These are phyloP conservation scores for Tipula helvola DNA, from an alignment of 2,888 invertebrate species.

Conservation along the genomic window DNA sequence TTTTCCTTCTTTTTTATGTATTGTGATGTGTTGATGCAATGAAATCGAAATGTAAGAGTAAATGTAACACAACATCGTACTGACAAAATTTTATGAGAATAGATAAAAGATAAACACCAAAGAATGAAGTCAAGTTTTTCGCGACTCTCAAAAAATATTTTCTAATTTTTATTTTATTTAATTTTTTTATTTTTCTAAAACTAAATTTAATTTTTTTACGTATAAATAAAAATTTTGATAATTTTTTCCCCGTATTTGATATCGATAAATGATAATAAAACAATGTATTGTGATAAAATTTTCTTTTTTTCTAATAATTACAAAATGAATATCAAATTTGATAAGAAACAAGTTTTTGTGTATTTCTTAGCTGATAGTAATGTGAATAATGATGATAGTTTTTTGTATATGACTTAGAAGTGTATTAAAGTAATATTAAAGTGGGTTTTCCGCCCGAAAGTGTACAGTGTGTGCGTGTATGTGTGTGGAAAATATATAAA, in stretches of 20 bases:
- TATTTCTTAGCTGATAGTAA: background rate
- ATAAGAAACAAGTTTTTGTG: background rate
- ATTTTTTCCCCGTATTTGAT: background rate
- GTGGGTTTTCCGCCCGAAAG: background rate
- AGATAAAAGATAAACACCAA: slow-evolving; percentile 11
- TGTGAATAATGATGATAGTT: background rate
- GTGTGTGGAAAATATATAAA: background rate
- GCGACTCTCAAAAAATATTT: background rate
- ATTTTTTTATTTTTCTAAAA: background rate
- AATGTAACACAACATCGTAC: background rate
- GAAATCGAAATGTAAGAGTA: background rate
- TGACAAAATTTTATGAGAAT: background rate
- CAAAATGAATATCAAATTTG: background rate
- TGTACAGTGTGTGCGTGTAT: background rate
- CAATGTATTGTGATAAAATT: background rate
- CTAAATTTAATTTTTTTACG: background rate
- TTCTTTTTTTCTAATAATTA: background rate
- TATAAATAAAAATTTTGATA: background rate
- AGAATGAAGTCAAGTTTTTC: slow-evolving; percentile 6
- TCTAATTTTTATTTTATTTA: background rate
- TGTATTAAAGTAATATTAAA: background rate
- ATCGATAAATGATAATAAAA: background rate
- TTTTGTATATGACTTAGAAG: background rate
- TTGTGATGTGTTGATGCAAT: background rate
- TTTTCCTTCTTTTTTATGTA: background rate